Base-by-base conservation (phyloP, 2,888 invertebrate species). In the Drosophila anceps region DNA sequence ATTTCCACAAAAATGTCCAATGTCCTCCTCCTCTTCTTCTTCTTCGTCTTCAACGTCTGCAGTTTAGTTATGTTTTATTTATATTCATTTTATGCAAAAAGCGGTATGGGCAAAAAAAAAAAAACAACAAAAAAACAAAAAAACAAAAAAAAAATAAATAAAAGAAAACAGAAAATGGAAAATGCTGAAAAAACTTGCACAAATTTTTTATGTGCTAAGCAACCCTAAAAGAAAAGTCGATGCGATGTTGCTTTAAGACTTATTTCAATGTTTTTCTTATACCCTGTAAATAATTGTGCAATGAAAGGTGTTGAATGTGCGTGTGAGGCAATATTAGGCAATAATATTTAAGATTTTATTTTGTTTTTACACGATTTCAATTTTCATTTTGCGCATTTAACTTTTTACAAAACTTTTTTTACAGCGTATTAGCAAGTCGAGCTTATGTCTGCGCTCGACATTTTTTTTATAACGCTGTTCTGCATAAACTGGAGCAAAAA, bases 71-170 rank as follows among this genome's bases (percentile, higher is more conserved):
- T 77, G 61, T 39, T 73, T 79, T 88, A 85, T 86, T 85, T 83
- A 88, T 85, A 75, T 83, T 77, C 84, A 84, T 84, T 83, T 86
- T 83, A 86, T 86, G 88, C 88, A 81, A 73, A 76, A 69, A 65
- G 27, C 35, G 24, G 37, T 39, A 29, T 18, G 37, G 0, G 43
- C 82, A 80, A 35, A 60, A 18, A 43, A 41, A 4, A 46, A 31
- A 20, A 15, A 7, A 43, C n/a, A n/a, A n/a, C n/a, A n/a, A n/a
- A n/a, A n/a, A n/a, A n/a, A n/a, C n/a, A n/a, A n/a, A n/a, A n/a
- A n/a, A n/a, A n/a, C n/a, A 76, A 81, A 31, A 60, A 18, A 37
- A 35, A 3, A 46, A 41, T 18, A 10, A 18, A 54, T 81, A 79
- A 76, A 20, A 24, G 24, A 50, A 60, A 43, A 51, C 41, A 55